Evolutionary conservation across 2,888 invertebrate species (phyloP).

Genomic region (Phorcus lineatus): DNA sequence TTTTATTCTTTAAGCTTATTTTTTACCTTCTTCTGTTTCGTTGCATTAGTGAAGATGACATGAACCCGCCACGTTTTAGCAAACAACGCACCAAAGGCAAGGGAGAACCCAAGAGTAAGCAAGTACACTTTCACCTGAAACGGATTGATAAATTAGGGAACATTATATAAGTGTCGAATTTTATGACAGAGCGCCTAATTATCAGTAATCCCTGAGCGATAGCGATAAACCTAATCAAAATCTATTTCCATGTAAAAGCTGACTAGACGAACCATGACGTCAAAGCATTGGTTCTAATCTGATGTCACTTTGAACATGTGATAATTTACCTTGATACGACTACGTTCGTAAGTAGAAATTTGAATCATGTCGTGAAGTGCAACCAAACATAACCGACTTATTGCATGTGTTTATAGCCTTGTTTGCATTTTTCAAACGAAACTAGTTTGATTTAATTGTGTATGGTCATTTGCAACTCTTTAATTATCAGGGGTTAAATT

Average conservation of each 20-base stretch:
- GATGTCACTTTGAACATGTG: too few relatives aligned
- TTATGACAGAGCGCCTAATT: too few relatives aligned
- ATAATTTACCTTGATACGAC: too few relatives aligned
- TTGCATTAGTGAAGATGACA: slow-evolving; percentile 33
- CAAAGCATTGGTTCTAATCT: too few relatives aligned
- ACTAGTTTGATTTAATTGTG: not conserved
- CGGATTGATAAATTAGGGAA: not conserved
- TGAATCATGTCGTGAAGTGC: not conserved
- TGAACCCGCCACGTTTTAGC: slow-evolving; percentile 47
- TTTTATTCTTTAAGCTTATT: too few relatives aligned
- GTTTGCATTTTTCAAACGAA: not conserved
- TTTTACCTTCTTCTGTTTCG: slow-evolving; percentile 28
- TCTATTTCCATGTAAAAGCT: too few relatives aligned
- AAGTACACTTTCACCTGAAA: slow-evolving; percentile 23
- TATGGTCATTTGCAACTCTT: not conserved
- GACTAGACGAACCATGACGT: too few relatives aligned
- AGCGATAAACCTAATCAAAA: too few relatives aligned
- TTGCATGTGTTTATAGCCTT: not conserved
- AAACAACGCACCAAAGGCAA: slow-evolving; percentile 46
- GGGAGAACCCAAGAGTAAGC: slow-evolving; percentile 35
- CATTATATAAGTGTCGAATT: too few relatives aligned
- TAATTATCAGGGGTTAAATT: too few relatives aligned
- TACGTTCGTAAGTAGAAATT: too few relatives aligned
- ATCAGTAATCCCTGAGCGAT: too few relatives aligned
- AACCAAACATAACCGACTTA: not conserved